Base-by-base conservation (phyloP, 2,888 invertebrate species). In the Imbricaverruca yamaguchii region DNA sequence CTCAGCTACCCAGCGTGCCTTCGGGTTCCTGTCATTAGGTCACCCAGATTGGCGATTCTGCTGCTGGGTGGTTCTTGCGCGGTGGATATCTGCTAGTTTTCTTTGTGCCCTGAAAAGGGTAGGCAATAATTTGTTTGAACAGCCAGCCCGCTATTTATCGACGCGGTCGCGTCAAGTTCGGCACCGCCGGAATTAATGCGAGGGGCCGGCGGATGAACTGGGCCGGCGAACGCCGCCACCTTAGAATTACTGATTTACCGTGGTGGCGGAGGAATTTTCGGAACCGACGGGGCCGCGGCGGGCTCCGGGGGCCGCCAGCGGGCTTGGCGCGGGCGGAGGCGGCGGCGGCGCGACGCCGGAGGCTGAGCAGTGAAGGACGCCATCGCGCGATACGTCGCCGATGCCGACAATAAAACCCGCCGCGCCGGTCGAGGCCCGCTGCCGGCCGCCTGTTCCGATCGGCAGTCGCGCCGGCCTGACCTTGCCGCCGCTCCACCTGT, bases 91-190 rank as follows among this genome's bases (percentile, higher is more conserved):
- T 39, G 39, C 39, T 39, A 39, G 39, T 39, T 39, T 39, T 39
- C 39, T 39, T 39, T 39, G 39, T 39, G 39, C 39, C 4, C 4
- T 39, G 39, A 13, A 25, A 67, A 67, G 25, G 67, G 67, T 67
- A 39, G 39, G 39, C 39, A 67, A 67, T 67, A n/a, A 67, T 67
- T 67, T 67, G 67, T 67, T 67, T 67, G 67, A 67, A n/a, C 2
- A 23, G 4, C 11, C 11, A 67, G 67, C 11, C 25, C 10, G 25
- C 67, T 67, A n/a, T 11, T 67, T 67, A 67, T 25, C 25, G 3
- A 13, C 18, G 25, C 25, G 10, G 25, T 4, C 0, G 25, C 13
- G 67, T 25, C 67, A 13, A 25, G 25, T 8, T 13, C 0, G n/a
- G 67, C n/a, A n/a, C n/a, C 25, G 25, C 67, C 6, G 67, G 25